Conservation (phyloP, 2,113 vertebrate genomes). For the Tetrax tetrax region DNA sequence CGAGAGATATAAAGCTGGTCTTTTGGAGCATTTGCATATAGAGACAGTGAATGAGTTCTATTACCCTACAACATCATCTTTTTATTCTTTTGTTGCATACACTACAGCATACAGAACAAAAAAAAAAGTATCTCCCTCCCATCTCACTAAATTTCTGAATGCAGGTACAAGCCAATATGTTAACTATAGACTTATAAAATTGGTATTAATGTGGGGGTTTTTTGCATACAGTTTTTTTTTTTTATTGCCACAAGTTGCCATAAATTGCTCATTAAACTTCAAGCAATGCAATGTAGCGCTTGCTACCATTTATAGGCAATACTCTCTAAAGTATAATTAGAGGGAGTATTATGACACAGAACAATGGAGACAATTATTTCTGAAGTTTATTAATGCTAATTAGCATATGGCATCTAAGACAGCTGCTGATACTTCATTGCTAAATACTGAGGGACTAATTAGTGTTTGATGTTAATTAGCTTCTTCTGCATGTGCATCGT, state of each 20-base stretch:
- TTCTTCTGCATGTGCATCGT: slow-evolving; percentile 73
- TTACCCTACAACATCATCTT: neutral
- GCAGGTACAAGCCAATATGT: slow-evolving; percentile 29
- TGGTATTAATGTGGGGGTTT: slow-evolving; percentile 58
- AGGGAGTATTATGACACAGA: slow-evolving; percentile 80
- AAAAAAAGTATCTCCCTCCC: neutral
- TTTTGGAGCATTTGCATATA: neutral
- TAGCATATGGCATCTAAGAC: slow-evolving; percentile 84
- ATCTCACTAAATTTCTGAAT: slow-evolving; percentile 5
- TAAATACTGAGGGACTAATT: slow-evolving; percentile 87
- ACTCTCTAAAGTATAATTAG: slow-evolving; percentile 83
- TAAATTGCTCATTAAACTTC: slow-evolving; percentile 80
- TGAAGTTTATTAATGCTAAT: slow-evolving; percentile 88
- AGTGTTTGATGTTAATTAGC: slow-evolving; percentile 83
- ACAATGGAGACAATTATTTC: slow-evolving; percentile 86
- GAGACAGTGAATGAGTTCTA: neutral
- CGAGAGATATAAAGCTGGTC: neutral
- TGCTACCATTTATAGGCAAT: slow-evolving; percentile 76
- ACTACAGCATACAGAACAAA: neutral
- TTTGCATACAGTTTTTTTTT: slow-evolving; percentile 23
- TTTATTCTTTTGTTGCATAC: neutral
- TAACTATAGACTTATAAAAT: slow-evolving; percentile 58
- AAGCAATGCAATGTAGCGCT: slow-evolving; percentile 64
- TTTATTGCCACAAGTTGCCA: slow-evolving; percentile 68
- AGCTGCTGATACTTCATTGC: slow-evolving; percentile 85